Conservation (phyloP, 2,113 vertebrate genomes). For the Lynx canadensis region DNA sequence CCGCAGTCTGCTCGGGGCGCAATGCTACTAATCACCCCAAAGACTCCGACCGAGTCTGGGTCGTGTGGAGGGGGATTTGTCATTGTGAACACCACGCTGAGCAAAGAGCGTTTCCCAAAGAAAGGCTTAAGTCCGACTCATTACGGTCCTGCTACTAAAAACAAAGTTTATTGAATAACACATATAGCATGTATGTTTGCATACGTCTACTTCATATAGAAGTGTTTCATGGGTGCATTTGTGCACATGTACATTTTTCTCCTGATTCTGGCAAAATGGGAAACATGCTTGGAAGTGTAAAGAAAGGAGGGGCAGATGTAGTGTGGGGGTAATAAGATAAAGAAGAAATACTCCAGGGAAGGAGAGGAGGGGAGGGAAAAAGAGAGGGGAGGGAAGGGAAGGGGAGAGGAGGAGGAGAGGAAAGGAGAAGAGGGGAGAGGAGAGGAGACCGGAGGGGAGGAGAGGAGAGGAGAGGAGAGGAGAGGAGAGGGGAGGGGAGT, state of each 20-base stretch:
- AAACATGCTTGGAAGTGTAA: neutral
- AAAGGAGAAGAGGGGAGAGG: no score
- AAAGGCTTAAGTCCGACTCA: neutral
- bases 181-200: rapidly evolving
- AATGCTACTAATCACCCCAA: rapidly evolving
- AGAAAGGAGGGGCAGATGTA: rapidly evolving
- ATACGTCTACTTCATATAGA: neutral
- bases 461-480: neutral
- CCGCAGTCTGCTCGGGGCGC: rapidly evolving
- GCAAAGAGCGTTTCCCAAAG: neutral
- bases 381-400: no score
- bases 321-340: neutral
- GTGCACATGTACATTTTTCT: neutral
- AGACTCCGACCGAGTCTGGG: rapidly evolving
- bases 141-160: neutral
- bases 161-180: neutral
- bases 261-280: neutral
- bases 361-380: neutral
- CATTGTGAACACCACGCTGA: neutral
- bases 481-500: no score
- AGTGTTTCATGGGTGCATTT: rapidly evolving
- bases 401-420: no score
- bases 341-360: neutral
- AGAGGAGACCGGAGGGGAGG: no score
- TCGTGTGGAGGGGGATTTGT: neutral